Percentiles rank a stretch among this genome's conserved stretches.
These are phyloP conservation scores for Rhagium mordax DNA, from an alignment of 2,888 invertebrate species.

Conservation along the genomic window DNA sequence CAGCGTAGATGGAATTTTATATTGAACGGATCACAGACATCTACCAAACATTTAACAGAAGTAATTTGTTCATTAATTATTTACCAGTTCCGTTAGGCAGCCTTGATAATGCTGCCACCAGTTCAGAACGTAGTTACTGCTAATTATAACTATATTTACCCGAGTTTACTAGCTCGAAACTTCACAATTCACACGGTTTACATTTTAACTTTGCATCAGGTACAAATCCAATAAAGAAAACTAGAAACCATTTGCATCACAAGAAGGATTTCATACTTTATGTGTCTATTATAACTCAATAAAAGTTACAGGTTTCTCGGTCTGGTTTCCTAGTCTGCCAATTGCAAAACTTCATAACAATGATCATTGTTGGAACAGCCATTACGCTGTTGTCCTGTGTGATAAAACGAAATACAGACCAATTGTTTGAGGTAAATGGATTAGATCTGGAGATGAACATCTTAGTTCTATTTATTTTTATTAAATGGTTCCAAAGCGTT, in stretches of 20 bases:
- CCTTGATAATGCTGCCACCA: neutral
- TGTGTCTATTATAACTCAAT: slow-evolving; percentile 5
- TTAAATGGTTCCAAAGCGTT: too few relatives aligned
- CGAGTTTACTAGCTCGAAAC: neutral
- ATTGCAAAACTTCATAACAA: slow-evolving; percentile 39
- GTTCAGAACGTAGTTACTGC: neutral
- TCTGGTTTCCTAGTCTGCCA: slow-evolving; percentile 29
- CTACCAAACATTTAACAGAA: too few relatives aligned
- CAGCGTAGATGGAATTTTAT: too few relatives aligned
- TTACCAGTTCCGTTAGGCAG: neutral
- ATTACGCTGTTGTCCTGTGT: slow-evolving; percentile 29
- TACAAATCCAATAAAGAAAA: neutral
- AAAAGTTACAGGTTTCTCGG: slow-evolving; percentile 1
- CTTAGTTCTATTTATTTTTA: neutral
- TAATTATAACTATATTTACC: neutral
- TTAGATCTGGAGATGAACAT: neutral
- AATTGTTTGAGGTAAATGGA: neutral
- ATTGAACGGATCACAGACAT: too few relatives aligned
- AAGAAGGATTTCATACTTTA: slow-evolving; percentile 4
- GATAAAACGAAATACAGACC: neutral
- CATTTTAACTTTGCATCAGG: neutral
- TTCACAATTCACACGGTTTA: neutral
- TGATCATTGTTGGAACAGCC: slow-evolving; percentile 42
- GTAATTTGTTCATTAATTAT: neutral
- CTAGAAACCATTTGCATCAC: neutral